Conservation (phyloP, 2,113 vertebrate genomes). For the Leucopsar rothschildi region DNA sequence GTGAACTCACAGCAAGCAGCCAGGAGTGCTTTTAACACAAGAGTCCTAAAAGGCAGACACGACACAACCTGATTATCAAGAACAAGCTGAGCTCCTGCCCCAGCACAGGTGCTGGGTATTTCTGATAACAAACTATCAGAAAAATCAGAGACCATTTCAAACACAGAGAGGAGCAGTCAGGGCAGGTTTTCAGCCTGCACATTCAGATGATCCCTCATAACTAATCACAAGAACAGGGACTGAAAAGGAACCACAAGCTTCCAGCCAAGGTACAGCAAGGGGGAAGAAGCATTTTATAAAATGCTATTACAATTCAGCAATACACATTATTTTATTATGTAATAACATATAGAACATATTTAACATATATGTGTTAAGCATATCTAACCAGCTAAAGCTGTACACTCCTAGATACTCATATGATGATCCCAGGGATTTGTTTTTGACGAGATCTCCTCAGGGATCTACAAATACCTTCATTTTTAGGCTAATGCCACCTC, state of each 20-base stretch:
- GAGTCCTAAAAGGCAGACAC: fast-evolving
- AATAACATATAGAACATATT: background rate
- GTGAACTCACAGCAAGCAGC: background rate
- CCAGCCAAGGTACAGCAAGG: background rate
- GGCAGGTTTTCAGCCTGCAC: background rate
- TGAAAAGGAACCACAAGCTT: background rate
- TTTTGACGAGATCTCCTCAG: background rate
- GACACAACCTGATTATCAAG: background rate
- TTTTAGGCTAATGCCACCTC: background rate
- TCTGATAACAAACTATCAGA: background rate
- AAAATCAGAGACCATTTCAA: background rate
- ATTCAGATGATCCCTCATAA: background rate
- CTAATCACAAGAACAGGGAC: background rate
- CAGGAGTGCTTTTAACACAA: background rate
- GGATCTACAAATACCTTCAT: too few relatives aligned
- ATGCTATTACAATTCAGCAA: background rate
- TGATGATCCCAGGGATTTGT: background rate
- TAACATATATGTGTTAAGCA: fast-evolving
- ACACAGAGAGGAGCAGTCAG: background rate
- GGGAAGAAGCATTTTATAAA: background rate
- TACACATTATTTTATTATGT: background rate
- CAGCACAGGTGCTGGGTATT: fast-evolving
- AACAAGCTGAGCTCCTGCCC: background rate
- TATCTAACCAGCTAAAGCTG: background rate
- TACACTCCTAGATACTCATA: background rate